Evolutionary conservation across 1,140 invertebrate species (phyloP), one percentile per base, ranked within the genome.

Genomic region (Drosophila sechellia): DNA sequence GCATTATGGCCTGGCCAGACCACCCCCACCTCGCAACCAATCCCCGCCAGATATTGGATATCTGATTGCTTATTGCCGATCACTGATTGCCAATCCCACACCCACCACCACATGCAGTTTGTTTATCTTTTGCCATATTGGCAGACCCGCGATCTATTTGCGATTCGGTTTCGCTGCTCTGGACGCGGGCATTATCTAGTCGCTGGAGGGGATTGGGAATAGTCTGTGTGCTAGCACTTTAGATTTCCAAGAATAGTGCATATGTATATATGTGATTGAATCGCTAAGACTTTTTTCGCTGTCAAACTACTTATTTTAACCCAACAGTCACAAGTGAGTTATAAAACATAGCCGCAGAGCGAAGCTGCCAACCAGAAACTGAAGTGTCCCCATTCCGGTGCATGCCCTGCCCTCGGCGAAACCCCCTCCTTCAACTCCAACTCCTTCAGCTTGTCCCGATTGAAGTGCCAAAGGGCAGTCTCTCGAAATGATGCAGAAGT

Each of bases 61-160:
- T 52, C 49, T 35, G 31, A 50, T 52, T 52, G 31, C 49, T 52
- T 17, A 52, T 52, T 35, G 15, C 31, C 11, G 25, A 8, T 11
- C 13, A 10, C 34, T 17, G 57, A 52, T 53, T 42, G 49, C 27
- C 45, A 42, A n/a, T 31, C 13, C 40, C 56, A 39, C 12, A 31
- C 31, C 35, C 56, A n/a, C n/a, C n/a, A n/a, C n/a, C n/a, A n/a
- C n/a, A 17, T 49, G n/a, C 27, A 58, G 64, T 57, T 49, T 61
- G 56, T 64, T 54, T 58, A 55, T 77, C 49, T 78, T 58, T 55
- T 34, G 15, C 39, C 60, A 40, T 75, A 64, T 75, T 74, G 70
- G 56, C 58, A 61, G 61, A 66, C 25, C 40, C 45, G 57, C 71
- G 52, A 74, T 55, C 70, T 74, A 76, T 76, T 76, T 76, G 72